Conservation (phyloP, 2,888 invertebrate species). For the Mythimna loreyi region DNA sequence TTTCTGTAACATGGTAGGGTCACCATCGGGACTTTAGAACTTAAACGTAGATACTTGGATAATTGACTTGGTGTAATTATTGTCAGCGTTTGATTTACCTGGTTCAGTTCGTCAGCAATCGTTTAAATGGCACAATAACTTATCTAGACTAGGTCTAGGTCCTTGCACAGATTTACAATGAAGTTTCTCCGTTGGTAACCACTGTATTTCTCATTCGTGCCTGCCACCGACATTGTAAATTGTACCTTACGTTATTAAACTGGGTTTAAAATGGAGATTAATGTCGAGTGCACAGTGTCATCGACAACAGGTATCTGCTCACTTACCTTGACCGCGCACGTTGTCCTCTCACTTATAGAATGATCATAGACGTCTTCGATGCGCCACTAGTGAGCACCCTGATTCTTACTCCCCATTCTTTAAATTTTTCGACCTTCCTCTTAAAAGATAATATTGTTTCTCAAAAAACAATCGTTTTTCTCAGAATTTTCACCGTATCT, state of each 20-base stretch:
- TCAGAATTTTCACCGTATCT: conserved; percentile 27
- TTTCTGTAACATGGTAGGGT: conserved; percentile 4
- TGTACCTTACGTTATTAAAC: conserved; percentile 72
- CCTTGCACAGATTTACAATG: conserved; percentile 67
- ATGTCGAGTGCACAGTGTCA: conserved; percentile 81
- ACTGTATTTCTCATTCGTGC: conserved; percentile 64
- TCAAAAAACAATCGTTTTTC: conserved; percentile 27
- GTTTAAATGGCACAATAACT: conserved; percentile 57
- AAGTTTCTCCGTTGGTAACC: conserved; percentile 64
- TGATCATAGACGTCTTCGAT: conserved; percentile 75
- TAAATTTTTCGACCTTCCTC: conserved; percentile 17
- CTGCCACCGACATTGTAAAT: conserved; percentile 64
- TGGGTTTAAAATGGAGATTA: conserved; percentile 77
- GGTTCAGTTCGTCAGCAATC: conserved; percentile 33
- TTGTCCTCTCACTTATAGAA: conserved; percentile 85
- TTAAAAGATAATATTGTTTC: not conserved
- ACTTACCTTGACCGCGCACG: conserved; percentile 88
- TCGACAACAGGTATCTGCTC: conserved; percentile 81
- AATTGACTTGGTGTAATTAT: conserved; percentile 18
- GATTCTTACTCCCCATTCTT: conserved; percentile 59
- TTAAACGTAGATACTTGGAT: not conserved
- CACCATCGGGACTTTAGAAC: conserved; percentile 1
- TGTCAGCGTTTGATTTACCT: conserved; percentile 16
- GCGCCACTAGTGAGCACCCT: conserved; percentile 62
- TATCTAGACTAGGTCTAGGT: conserved; percentile 71